Conservation (phyloP, 1,140 invertebrate species). For the Bombus sibiricus region DNA sequence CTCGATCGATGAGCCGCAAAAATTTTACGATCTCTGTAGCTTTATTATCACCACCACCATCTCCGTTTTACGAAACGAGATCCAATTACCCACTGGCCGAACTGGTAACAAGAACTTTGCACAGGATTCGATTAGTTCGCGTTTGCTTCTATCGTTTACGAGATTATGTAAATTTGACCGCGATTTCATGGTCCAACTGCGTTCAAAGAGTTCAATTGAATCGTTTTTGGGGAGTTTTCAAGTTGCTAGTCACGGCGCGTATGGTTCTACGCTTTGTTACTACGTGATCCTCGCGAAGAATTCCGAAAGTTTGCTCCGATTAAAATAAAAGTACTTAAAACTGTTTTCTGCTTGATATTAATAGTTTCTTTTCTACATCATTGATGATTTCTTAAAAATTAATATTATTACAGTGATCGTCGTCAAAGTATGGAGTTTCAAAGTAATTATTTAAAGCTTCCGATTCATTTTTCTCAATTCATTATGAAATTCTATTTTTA, state of each 20-base stretch:
- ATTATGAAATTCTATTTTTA: not conserved
- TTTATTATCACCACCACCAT: not conserved
- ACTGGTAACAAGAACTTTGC: not conserved
- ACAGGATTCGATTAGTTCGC: not conserved
- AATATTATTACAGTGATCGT: too few species aligned
- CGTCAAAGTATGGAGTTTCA: too few species aligned
- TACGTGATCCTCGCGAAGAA: too few species aligned
- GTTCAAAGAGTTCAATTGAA: not conserved
- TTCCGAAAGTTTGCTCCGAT: too few species aligned
- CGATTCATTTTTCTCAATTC: not conserved
- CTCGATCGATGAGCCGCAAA: not conserved
- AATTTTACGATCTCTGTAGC: conserved; percentile 4
- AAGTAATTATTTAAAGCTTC: not conserved
- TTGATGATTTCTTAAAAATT: too few species aligned
- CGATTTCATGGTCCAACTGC: not conserved
- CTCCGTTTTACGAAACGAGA: not conserved
- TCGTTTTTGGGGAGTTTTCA: not conserved
- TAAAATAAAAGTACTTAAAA: too few species aligned
- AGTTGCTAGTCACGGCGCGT: too few species aligned
- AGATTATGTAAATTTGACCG: not conserved
- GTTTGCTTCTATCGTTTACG: not conserved
- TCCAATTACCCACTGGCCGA: conserved; percentile 9
- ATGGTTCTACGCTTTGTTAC: too few species aligned
- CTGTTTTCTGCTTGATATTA: too few species aligned
- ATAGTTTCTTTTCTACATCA: too few species aligned